phyloP scores from a whole-genome alignment of 2,888 invertebrate species.

The Leptinotarsa tumamoca region DNA sequence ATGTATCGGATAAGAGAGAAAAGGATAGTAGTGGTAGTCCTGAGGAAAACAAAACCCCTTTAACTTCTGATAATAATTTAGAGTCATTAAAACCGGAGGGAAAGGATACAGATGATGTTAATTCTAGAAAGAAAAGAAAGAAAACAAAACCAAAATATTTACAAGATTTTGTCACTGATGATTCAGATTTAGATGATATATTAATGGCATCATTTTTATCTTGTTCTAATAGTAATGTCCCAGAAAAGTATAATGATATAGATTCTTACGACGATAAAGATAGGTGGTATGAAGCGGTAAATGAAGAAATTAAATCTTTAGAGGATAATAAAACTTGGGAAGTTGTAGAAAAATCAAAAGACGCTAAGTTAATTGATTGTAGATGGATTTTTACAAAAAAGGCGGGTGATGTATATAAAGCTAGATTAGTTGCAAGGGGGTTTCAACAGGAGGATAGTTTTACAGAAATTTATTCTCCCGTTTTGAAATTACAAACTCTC shows the following conservation, averaged over 20 bases:
- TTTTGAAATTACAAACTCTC: slow-evolving; percentile 27
- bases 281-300: slow-evolving; percentile 23
- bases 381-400: slow-evolving; percentile 36
- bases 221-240: slow-evolving; percentile 10
- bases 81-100: too few relatives aligned
- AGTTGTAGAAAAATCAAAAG: slow-evolving; percentile 12
- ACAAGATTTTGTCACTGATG: too few relatives aligned
- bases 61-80: too few relatives aligned
- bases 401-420: neutral
- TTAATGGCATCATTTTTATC: neutral
- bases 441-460: slow-evolving; percentile 26
- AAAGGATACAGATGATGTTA: too few relatives aligned
- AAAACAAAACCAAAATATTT: neutral
- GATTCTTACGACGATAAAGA: slow-evolving; percentile 13
- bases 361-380: slow-evolving; percentile 21
- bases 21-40: too few relatives aligned
- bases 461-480: slow-evolving; percentile 31
- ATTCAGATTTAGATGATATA: too few relatives aligned
- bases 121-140: too few relatives aligned
- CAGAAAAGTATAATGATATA: slow-evolving; percentile 9
- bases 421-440: neutral
- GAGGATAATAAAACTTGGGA: neutral
- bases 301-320: neutral
- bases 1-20: too few relatives aligned
- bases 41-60: too few relatives aligned